Evolutionary conservation across 2,888 invertebrate species (phyloP).

Genomic region (Cryptus viduatorius): DNA sequence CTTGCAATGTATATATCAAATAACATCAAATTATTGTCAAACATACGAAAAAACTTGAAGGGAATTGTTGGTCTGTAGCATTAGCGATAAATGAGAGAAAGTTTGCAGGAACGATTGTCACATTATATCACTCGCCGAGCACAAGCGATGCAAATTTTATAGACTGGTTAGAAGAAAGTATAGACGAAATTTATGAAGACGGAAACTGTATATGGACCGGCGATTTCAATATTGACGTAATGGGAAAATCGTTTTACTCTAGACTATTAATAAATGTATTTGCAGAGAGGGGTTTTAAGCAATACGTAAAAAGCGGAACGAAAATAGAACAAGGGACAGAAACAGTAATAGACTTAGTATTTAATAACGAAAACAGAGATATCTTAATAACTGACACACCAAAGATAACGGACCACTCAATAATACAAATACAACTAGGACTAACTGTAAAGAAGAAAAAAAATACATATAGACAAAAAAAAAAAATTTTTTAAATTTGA

Average conservation of each 20-base stretch:
- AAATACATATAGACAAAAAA: too few species aligned
- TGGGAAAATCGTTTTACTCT: neutral
- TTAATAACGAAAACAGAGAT: neutral
- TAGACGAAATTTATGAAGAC: neutral
- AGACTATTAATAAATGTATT: slow-evolving; percentile 15
- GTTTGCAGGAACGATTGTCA: slow-evolving; percentile 10
- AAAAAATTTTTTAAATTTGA: too few species aligned
- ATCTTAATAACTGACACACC: neutral
- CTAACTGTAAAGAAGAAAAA: neutral
- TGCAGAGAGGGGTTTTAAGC: slow-evolving; percentile 23
- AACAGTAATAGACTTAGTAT: slow-evolving; percentile 9
- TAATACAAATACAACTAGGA: neutral
- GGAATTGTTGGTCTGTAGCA: slow-evolving; percentile 35
- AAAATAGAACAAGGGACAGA: neutral
- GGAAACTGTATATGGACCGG: slow-evolving; percentile 29
- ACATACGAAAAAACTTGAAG: neutral
- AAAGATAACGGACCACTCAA: slow-evolving; percentile 6
- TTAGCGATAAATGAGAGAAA: neutral
- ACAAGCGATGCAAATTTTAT: neutral
- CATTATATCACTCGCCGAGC: slow-evolving; percentile 32
- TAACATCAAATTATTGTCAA: neutral
- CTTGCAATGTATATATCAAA: slow-evolving; percentile 51
- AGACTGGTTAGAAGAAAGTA: neutral
- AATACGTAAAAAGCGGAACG: slow-evolving; percentile 3
- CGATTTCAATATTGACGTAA: slow-evolving; percentile 35